These are phyloP conservation scores for Sminthurides aquaticus DNA, from an alignment of 2,888 invertebrate species.

Conservation along the genomic window DNA sequence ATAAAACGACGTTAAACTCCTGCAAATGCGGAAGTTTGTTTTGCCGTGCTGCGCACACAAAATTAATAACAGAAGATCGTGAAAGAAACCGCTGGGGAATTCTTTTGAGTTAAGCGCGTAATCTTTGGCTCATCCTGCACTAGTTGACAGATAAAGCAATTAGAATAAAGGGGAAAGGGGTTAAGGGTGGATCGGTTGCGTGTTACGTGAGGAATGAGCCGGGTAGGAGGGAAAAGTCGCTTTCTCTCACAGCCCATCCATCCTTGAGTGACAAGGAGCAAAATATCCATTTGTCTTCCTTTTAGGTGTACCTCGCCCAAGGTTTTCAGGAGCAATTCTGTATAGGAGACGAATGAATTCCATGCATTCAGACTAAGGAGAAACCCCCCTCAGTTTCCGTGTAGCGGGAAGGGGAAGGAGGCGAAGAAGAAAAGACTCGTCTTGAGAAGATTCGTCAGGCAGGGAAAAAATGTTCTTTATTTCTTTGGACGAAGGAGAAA, in stretches of 20 bases:
- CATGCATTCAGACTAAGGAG: no score
- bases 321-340: background rate
- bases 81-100: no score
- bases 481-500: background rate
- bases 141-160: background rate
- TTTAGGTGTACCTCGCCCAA: background rate
- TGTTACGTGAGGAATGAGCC: background rate
- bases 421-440: background rate
- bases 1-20: no score
- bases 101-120: no score
- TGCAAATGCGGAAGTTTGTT: no score
- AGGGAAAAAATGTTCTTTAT: background rate
- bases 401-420: background rate
- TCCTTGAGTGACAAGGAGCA: conserved; percentile 3
- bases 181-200: background rate
- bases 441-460: no score
- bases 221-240: background rate
- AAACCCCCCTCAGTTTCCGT: background rate
- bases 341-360: no score
- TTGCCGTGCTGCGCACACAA: no score
- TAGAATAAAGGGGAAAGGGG: background rate
- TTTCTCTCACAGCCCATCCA: background rate
- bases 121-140: no score
- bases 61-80: no score
- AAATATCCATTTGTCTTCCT: conserved; percentile 12